Evolutionary conservation across 1,140 invertebrate genomes (phyloP), one percentile per base, ranked within the genome.

Genomic region (Drosophila virilis): DNA sequence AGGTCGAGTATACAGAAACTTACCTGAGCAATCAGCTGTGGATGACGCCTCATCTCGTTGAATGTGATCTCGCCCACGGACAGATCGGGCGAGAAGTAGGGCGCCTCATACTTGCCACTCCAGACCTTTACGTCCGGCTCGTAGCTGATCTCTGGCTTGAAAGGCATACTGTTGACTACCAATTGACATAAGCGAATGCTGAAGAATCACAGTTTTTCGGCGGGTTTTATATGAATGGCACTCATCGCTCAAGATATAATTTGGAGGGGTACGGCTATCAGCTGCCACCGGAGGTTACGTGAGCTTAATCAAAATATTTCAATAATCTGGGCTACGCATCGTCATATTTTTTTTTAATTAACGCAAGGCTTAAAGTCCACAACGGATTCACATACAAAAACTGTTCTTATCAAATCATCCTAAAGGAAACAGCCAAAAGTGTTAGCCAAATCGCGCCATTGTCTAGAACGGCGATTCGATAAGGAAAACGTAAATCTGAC

Each of bases 1-100:
- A n/a, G 8, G 6, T 52, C 2, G 4, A 12, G 40, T 0, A 15
- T 17, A 8, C 0, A 2, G 0, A 52, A 10, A 22, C 45, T 33
- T 2, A 78, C 76, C 51, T 78, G 77, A 2, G 67, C 74, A 13
- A 76, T 72, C 42, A 52, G 13, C n/a, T 76, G 61, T 0, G 77
- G 74, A 60, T 74, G 67, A 12, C 74, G 67, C 8, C 52, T 62
- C 77, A 79, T 79, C 42, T 79, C 73, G 8, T 38, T 58, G 43
- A 67, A 79, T 9, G 59, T 62, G 10, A 79, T 76, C 38, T 67
- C 61, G 2, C 77, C 77, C 7, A 79, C 37, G n/a, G 73, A 79
- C 13, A 62, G 43, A 12, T 76, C 48, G 0, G 62, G 50, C 12
- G 68, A 57, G 17, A 50, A 79, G 33, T 50, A 54, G 0, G 60